Evolutionary conservation across 2,797 vertebrate species (phyloP), one percentile per base, ranked within the genome.

Genomic region (Brachyrhaphis roseni): DNA sequence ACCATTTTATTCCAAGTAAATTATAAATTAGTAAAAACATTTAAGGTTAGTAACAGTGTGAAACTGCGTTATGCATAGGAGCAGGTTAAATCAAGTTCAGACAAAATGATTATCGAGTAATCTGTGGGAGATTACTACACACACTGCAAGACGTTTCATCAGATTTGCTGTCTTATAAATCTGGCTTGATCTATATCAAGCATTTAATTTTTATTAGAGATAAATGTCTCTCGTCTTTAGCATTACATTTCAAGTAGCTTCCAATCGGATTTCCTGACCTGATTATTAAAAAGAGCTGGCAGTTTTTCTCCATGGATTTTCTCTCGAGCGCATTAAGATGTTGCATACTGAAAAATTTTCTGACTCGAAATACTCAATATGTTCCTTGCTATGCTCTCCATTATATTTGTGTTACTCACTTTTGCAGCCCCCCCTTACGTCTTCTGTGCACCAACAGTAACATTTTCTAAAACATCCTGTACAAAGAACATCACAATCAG

Each of bases 161-260:
- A 68, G 36, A 41, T 39, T 39, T 41, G 23, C 20, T 68, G 39
- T 68, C 36, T 41, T 20, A 68, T 41, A 41, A 5, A 41, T 68
- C 23, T 68, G 18, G 36, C 20, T 53, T 10, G 64, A 68, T 68
- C 36, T 41, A 68, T 68, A 68, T 41, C 64, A 26, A 41, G 64
- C 20, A 41, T 66, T 66, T 20, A 66, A 36, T 75, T 77, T 77
- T 57, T 53, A 75, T 16, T 74, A 68, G 36, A 68, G 23, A 68
- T 68, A 43, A 68, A 68, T 41, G 64, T 68, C 36, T 68, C 36
- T 41, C 23, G 3, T 43, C 36, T 26, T 39, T 41, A 41, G 8
- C 23, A 26, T 41, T 68, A 68, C 20, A 68, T 26, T 41, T 68
- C 64, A 41, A 26, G 64, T 13, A 68, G 64, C 20, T 41, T 68